Evolutionary conservation across 2,888 invertebrate genomes (phyloP).

Genomic region (Carabus problematicus): DNA sequence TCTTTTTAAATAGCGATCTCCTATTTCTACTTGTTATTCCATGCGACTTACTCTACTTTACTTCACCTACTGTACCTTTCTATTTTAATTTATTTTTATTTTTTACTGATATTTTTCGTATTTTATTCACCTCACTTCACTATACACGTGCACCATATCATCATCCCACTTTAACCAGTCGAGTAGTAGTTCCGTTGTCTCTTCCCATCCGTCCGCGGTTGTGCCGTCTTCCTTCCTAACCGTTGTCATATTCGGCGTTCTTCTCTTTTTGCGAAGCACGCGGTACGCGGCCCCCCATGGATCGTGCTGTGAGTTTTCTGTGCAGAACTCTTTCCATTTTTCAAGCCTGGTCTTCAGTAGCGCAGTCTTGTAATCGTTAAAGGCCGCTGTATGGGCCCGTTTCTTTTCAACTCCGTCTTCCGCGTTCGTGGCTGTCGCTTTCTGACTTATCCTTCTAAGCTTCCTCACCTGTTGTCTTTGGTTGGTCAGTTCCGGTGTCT

Average conservation of each 20-base stretch:
- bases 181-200: conserved; percentile 19
- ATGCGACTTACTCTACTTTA: too few relatives aligned
- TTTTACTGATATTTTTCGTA: too few relatives aligned
- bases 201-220: conserved; percentile 9
- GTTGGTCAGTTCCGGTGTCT: conserved; percentile 36
- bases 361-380: conserved; percentile 23
- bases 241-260: not conserved
- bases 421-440: not conserved
- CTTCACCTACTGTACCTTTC: too few relatives aligned
- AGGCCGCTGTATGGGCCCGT: not conserved
- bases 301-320: conserved; percentile 20
- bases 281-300: conserved; percentile 43
- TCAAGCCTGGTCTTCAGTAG: conserved; percentile 10
- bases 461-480: conserved; percentile 4
- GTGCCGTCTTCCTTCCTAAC: not conserved
- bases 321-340: conserved; percentile 38
- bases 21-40: too few relatives aligned
- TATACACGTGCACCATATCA: too few relatives aligned
- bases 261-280: not conserved
- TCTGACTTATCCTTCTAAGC: conserved; percentile 16
- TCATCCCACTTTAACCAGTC: too few relatives aligned
- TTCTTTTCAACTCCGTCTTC: conserved; percentile 7
- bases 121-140: too few relatives aligned
- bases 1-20: too few relatives aligned
- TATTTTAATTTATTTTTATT: too few relatives aligned